Conservation (phyloP, 2,888 invertebrate species). For the Rhagium mordax region DNA sequence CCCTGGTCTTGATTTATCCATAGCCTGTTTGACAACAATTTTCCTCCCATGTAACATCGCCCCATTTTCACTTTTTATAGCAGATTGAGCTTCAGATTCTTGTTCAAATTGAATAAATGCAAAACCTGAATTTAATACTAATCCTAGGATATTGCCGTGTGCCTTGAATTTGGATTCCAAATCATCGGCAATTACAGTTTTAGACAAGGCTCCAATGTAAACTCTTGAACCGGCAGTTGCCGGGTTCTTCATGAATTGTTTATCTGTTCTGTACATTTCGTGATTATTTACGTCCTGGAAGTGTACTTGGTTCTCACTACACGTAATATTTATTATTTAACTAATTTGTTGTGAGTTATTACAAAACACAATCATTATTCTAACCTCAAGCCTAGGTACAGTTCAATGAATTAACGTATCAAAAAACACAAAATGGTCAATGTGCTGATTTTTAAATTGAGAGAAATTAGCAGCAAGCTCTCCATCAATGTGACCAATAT, state of each 20-base stretch:
- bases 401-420: too few species aligned
- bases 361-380: conserved; percentile 7
- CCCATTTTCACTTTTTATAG: conserved; percentile 81
- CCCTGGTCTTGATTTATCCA: conserved; percentile 63
- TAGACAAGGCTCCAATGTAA: conserved; percentile 85
- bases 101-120: conserved; percentile 90
- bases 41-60: conserved; percentile 81
- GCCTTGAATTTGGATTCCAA: conserved; percentile 83
- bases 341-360: neutral
- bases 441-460: neutral
- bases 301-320: conserved; percentile 4
- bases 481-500: too few species aligned
- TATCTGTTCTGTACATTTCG: conserved; percentile 68
- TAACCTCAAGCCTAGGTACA: conserved; percentile 15
- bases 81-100: conserved; percentile 82
- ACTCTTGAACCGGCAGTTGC: conserved; percentile 82
- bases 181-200: conserved; percentile 73
- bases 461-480: conserved; percentile 5
- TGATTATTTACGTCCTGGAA: neutral
- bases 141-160: conserved; percentile 82
- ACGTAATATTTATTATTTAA: neutral
- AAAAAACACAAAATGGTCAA: neutral
- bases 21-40: conserved; percentile 78
- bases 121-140: conserved; percentile 84
- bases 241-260: conserved; percentile 80